These are phyloP conservation scores for Sciurus carolinensis DNA, from an alignment of 2,797 vertebrate species.

Conservation along the genomic window DNA sequence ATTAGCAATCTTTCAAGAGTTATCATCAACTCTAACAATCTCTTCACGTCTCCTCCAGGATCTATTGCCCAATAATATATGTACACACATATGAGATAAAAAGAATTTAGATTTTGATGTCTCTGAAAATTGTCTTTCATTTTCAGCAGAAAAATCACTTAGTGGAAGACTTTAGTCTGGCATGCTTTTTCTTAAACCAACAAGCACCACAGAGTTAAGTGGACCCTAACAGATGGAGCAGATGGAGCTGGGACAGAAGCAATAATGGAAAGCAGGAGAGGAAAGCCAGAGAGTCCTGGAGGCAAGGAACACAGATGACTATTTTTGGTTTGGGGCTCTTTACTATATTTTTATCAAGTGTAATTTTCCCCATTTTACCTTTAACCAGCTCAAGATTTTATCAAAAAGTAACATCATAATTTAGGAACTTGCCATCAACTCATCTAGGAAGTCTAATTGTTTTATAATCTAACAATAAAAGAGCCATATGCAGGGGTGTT, in stretches of 20 bases:
- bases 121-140: constrained; percentile 60
- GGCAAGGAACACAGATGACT: constrained; percentile 71
- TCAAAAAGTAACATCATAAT: constrained; percentile 33
- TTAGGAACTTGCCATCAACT: not conserved
- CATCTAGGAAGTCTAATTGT: constrained; percentile 60
- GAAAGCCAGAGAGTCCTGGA: constrained; percentile 71
- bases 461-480: constrained; percentile 69
- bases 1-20: constrained; percentile 3
- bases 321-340: constrained; percentile 71
- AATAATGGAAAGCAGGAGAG: constrained; percentile 70
- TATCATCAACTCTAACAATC: not conserved
- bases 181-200: constrained; percentile 66
- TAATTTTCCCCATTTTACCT: constrained; percentile 63
- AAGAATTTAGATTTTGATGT: constrained; percentile 36
- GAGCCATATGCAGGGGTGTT: constrained; percentile 14
- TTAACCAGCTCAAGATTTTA: constrained; percentile 49
- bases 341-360: constrained; percentile 75
- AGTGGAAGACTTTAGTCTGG: constrained; percentile 36
- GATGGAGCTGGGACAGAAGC: constrained; percentile 81
- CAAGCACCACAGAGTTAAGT: constrained; percentile 64
- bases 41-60: not conserved
- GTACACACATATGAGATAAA: not conserved
- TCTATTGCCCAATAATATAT: not conserved
- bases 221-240: constrained; percentile 83
- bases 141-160: constrained; percentile 68